A percentile compares a stretch with the other conserved stretches of the same genome.
phyloP scores from a whole-genome alignment of 2,888 invertebrate genomes.

The Monoplex corrugatus region DNA sequence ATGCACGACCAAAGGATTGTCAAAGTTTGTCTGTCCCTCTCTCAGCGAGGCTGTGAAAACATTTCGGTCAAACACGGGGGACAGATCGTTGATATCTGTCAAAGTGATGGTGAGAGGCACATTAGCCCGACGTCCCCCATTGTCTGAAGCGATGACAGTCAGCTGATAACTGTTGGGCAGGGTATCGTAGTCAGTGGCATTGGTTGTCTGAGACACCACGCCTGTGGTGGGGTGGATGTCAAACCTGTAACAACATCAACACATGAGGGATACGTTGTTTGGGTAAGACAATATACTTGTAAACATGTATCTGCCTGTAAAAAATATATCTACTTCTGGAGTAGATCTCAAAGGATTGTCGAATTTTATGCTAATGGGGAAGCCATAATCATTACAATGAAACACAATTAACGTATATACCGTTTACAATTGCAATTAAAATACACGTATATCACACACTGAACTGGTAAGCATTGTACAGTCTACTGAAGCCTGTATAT shows the following conservation, averaged over 20 bases:
- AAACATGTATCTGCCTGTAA: too few relatives aligned
- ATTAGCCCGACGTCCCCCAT: conserved; percentile 85
- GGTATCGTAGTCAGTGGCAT: conserved; percentile 88
- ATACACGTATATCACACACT: too few relatives aligned
- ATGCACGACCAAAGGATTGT: conserved; percentile 88
- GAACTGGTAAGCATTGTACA: too few relatives aligned
- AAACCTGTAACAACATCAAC: conserved; percentile 47
- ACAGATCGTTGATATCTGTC: conserved; percentile 75
- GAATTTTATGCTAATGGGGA: too few relatives aligned
- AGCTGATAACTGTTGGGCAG: conserved; percentile 89
- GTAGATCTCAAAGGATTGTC: too few relatives aligned
- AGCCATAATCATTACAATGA: too few relatives aligned
- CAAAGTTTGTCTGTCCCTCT: conserved; percentile 89
- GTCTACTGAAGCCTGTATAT: too few relatives aligned
- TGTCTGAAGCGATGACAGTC: conserved; percentile 90
- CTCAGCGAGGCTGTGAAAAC: conserved; percentile 83
- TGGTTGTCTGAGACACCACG: conserved; percentile 85
- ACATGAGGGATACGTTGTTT: too few relatives aligned
- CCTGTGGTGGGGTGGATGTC: conserved; percentile 83
- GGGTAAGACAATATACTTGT: too few relatives aligned
- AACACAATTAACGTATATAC: too few relatives aligned
- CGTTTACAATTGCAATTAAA: too few relatives aligned
- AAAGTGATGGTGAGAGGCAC: conserved; percentile 71
- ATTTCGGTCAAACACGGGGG: conserved; percentile 69
- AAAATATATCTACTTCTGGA: too few relatives aligned